Evolutionary conservation across 2,113 vertebrate species (phyloP).

Genomic region (Seriola aureovittata): DNA sequence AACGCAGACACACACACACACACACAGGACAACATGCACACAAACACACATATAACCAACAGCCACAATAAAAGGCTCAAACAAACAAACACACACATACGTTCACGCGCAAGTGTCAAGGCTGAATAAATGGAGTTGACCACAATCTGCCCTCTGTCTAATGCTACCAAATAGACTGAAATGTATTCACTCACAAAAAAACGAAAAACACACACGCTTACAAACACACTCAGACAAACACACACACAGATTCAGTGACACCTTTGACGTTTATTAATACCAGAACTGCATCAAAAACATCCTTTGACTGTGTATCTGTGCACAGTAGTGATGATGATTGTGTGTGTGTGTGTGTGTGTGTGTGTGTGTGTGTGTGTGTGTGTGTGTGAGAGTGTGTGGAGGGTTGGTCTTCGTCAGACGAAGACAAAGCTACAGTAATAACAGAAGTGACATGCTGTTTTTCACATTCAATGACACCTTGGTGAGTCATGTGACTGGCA

Average conservation of each 20-base stretch:
- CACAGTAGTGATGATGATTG: neutral
- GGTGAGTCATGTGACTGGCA: neutral
- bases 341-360: neutral
- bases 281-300: neutral
- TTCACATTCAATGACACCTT: neutral
- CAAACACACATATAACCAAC: conserved; percentile 18
- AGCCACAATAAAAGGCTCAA: conserved; percentile 17
- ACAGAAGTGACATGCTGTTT: neutral
- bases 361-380: neutral
- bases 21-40: conserved; percentile 14
- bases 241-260: neutral
- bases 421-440: conserved; percentile 3
- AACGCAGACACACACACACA: conserved; percentile 9
- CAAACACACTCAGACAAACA: conserved; percentile 1
- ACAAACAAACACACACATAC: conserved; percentile 24
- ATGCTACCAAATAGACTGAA: conserved; percentile 69
- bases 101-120: conserved; percentile 4
- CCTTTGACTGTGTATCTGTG: neutral
- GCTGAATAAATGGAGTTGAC: conserved; percentile 80
- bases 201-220: neutral
- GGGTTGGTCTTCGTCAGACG: neutral
- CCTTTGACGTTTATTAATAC: conserved; percentile 3
- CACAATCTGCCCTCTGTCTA: conserved; percentile 73
- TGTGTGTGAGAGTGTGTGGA: neutral
- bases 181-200: conserved; percentile 54